Conservation (phyloP, 2,797 vertebrate genomes). For the Margarornis squamiger region DNA sequence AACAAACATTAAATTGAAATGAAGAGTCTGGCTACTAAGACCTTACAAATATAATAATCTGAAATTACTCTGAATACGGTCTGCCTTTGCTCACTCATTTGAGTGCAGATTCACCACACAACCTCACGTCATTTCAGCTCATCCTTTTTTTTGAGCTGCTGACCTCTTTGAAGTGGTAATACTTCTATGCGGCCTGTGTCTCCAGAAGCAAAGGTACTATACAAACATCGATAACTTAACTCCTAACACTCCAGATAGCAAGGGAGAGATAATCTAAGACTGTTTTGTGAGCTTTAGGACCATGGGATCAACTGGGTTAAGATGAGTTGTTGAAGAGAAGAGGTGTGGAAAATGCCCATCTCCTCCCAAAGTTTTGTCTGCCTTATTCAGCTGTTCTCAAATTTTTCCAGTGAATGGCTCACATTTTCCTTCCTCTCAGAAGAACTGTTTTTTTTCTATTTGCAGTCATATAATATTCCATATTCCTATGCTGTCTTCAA, state of each 20-base stretch:
- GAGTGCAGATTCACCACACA: neutral
- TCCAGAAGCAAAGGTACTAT: neutral
- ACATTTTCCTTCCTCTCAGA: slow-evolving; percentile 13
- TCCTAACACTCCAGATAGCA: neutral
- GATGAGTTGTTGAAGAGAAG: neutral
- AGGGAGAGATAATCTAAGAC: neutral
- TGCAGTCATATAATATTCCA: neutral
- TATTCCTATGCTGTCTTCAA: neutral
- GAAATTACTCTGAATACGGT: neutral
- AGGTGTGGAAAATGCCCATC: neutral
- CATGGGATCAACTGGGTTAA: neutral
- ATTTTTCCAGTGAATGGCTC: slow-evolving; percentile 18
- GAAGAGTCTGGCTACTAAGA: neutral
- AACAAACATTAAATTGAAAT: neutral
- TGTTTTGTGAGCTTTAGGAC: neutral
- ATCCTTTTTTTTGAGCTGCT: neutral
- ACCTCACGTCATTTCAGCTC: neutral
- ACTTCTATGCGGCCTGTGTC: neutral
- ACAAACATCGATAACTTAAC: neutral
- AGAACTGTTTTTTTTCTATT: neutral
- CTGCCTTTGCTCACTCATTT: neutral
- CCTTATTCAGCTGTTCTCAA: neutral
- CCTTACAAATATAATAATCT: neutral
- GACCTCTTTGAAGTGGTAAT: slow-evolving; percentile 3
- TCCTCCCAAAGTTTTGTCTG: neutral